Evolutionary conservation across 2,888 invertebrate genomes (phyloP), one percentile per base, ranked within the genome.

Genomic region (Tipula unca): DNA sequence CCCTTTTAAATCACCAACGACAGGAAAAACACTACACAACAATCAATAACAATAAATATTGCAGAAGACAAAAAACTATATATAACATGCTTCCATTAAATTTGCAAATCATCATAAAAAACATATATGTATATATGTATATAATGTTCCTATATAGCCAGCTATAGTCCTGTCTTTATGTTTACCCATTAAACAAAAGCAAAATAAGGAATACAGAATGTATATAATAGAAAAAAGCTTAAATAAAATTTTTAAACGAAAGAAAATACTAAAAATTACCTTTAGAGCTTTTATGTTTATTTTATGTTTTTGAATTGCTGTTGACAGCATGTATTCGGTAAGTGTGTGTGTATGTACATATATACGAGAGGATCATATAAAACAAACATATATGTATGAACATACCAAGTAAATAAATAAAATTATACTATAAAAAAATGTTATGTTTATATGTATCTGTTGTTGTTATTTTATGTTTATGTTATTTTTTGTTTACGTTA

Each of bases 261-360:
- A 25, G 25, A 69, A 69, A 69, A 69, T 69, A 69, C 69, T 69
- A 69, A 69, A 69, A 69, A 69, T 69, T 69, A 69, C 25, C 69
- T 69, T 69, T 69, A 69, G 69, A 69, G 69, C 69, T 69, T 69
- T 69, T 69, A 69, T 69, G 69, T 69, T 69, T 69, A 69, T 69
- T 25, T 69, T 69, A 69, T 69, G 69, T 10, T 69, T 69, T 69
- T 69, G 69, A 69, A 69, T 69, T 69, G 69, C 69, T 69, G 69
- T 69, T 69, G 69, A 69, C 69, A 69, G 69, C 69, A 69, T 69
- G 69, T 69, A 69, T 25, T 69, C 69, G 25, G 69, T 69, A 25
- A 25, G 69, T 69, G n/a, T 69, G 69, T 25, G 69, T 8, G 25
- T 25, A 69, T 48, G 13, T 39, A 13, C 13, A 39, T 39, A 39